Percentiles rank a stretch among this genome's conserved stretches.
phyloP scores from a whole-genome alignment of 2,113 vertebrate species.

The Scartelaos histophorus region DNA sequence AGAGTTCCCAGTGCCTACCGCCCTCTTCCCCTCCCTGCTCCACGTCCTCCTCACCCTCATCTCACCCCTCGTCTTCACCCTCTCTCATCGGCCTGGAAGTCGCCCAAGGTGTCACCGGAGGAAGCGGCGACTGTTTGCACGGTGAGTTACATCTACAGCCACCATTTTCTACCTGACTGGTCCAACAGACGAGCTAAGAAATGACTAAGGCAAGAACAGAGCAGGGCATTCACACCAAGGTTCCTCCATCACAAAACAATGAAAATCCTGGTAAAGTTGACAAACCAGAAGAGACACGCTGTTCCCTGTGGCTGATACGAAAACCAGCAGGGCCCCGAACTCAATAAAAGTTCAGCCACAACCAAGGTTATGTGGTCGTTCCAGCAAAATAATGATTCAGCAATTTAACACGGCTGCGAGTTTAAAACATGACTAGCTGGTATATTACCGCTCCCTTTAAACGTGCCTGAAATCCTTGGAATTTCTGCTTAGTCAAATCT shows the following conservation, averaged over 20 bases:
- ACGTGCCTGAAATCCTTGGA: background rate
- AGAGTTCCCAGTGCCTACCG: constrained; percentile 81
- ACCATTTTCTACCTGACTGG: constrained; percentile 11
- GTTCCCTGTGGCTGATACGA: constrained; percentile 42
- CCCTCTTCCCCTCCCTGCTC: constrained; percentile 74
- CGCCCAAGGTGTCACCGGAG: constrained; percentile 68
- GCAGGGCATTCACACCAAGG: constrained; percentile 4
- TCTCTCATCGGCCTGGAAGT: constrained; percentile 78
- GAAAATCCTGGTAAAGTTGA: constrained; percentile 37
- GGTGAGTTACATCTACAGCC: constrained; percentile 66
- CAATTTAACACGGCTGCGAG: constrained; percentile 25
- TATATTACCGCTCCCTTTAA: constrained; percentile 19
- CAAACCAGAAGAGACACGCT: constrained; percentile 27
- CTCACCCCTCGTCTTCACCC: constrained; percentile 64
- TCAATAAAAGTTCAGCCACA: constrained; percentile 28
- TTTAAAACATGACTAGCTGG: constrained; percentile 40
- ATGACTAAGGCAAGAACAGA: constrained; percentile 3
- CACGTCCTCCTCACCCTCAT: constrained; percentile 70
- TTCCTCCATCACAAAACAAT: constrained; percentile 31
- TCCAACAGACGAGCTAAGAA: background rate
- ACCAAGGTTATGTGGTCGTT: constrained; percentile 46
- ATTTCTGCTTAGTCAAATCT: background rate
- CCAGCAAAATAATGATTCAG: constrained; percentile 42
- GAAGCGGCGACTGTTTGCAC: constrained; percentile 69
- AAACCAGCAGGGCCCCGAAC: constrained; percentile 22